Evolutionary conservation across 2,113 vertebrate genomes (phyloP).

Genomic region (Oreamnos americanus): DNA sequence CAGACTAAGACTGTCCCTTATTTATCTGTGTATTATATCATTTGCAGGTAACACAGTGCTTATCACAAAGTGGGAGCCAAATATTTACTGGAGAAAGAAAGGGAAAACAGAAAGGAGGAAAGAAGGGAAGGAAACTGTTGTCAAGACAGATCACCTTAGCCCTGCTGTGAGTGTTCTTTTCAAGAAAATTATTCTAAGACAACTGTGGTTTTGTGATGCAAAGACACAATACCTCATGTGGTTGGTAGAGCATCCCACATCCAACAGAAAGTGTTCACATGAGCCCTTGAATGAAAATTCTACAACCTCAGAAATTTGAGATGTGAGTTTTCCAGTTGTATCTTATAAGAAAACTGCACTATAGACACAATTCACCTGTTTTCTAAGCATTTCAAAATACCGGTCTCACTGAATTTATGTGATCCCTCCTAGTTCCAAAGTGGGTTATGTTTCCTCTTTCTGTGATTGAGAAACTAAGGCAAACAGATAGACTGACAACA

Average conservation of each 20-base stretch:
- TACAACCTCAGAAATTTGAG: background rate
- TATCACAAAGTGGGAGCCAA: background rate
- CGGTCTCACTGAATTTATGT: background rate
- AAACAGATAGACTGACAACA: background rate
- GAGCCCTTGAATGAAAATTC: background rate
- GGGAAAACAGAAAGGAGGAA: background rate
- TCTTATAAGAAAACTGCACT: background rate
- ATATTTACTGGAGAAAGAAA: background rate
- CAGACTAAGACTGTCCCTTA: background rate
- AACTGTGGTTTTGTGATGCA: background rate
- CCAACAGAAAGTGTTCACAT: background rate
- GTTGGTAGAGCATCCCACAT: background rate
- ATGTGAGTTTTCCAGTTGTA: background rate
- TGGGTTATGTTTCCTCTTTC: background rate
- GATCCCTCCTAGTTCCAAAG: background rate
- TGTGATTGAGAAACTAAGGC: background rate
- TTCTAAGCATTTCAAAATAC: background rate
- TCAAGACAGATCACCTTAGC: background rate
- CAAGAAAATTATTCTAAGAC: background rate
- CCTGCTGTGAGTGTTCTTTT: background rate
- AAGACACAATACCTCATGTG: background rate
- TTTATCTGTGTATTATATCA: background rate
- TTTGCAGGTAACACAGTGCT: background rate
- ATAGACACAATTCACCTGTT: background rate
- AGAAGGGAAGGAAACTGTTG: background rate